Evolutionary conservation across 2,888 invertebrate genomes (phyloP).

Genomic region (Cantharis lateralis): DNA sequence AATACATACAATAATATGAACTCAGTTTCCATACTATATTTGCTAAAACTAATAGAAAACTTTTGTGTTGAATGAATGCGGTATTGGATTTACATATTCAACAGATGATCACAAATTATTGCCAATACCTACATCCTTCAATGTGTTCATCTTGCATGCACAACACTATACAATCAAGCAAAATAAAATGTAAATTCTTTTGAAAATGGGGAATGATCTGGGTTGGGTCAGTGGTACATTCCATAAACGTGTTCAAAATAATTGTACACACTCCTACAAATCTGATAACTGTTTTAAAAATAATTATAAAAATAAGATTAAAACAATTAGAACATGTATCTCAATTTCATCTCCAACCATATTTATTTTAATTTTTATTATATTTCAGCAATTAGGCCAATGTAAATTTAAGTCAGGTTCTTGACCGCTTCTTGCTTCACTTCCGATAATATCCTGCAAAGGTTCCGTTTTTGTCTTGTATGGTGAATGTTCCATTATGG

Average conservation of each 20-base stretch:
- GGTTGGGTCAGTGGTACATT: constrained; percentile 28
- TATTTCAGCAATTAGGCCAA: not conserved
- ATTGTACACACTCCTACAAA: constrained; percentile 4
- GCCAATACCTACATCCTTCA: not conserved
- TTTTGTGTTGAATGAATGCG: not conserved
- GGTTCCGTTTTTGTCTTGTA: not conserved
- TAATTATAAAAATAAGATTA: not conserved
- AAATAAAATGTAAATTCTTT: not conserved
- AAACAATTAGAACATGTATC: not conserved
- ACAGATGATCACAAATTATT: not conserved
- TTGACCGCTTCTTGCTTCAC: not conserved
- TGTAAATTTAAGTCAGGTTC: not conserved
- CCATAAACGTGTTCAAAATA: constrained; percentile 15
- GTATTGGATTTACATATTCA: not conserved
- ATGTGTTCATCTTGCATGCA: not conserved
- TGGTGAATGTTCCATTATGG: not conserved
- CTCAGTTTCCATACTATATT: not conserved
- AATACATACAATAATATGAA: no score
- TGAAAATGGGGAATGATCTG: constrained; percentile 9
- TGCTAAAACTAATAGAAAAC: not conserved
- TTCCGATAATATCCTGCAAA: not conserved
- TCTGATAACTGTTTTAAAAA: not conserved
- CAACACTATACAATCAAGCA: not conserved
- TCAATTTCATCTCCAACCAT: not conserved
- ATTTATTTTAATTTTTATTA: not conserved